phyloP scores from a whole-genome alignment of 2,113 vertebrate species.

The Thunnus maccoyii region DNA sequence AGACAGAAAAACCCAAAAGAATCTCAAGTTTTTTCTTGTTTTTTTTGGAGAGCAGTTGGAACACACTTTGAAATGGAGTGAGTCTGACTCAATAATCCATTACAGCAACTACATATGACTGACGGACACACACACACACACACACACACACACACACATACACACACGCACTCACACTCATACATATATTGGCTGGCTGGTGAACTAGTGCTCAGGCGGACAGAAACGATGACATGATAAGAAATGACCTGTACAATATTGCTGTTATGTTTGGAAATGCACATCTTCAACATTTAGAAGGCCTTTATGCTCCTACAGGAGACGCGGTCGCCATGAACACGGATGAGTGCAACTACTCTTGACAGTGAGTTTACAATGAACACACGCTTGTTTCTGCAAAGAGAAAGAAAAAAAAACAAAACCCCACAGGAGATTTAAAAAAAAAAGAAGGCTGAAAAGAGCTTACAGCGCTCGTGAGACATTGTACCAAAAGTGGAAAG shows the following conservation, averaged over 20 bases:
- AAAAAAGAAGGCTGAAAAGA: constrained; percentile 59
- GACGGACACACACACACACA: constrained; percentile 22
- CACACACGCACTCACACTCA: constrained; percentile 12
- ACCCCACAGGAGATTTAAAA: constrained; percentile 50
- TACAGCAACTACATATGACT: constrained; percentile 56
- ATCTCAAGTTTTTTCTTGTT: constrained; percentile 21
- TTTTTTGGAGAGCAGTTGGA: constrained; percentile 34
- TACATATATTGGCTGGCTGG: constrained; percentile 76
- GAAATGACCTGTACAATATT: constrained; percentile 85
- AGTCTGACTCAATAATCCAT: constrained; percentile 78
- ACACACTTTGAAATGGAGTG: constrained; percentile 71
- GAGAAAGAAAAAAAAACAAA: constrained; percentile 23
- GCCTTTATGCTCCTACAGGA: constrained; percentile 73
- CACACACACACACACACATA: background rate
- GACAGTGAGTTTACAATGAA: constrained; percentile 57
- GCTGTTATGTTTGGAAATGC: constrained; percentile 80
- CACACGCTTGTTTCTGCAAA: constrained; percentile 54
- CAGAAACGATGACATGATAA: constrained; percentile 43
- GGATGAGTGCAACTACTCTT: constrained; percentile 68
- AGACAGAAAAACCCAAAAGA: constrained; percentile 58
- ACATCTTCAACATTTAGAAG: constrained; percentile 78
- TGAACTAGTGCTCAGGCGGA: constrained; percentile 84
- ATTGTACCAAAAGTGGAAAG: constrained; percentile 67
- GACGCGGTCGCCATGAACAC: constrained; percentile 54
- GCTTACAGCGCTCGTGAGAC: constrained; percentile 61